Percentiles rank a stretch among this genome's conserved stretches.
Conservation (phyloP, 2,113 vertebrate species). For the Procavia capensis region DNA sequence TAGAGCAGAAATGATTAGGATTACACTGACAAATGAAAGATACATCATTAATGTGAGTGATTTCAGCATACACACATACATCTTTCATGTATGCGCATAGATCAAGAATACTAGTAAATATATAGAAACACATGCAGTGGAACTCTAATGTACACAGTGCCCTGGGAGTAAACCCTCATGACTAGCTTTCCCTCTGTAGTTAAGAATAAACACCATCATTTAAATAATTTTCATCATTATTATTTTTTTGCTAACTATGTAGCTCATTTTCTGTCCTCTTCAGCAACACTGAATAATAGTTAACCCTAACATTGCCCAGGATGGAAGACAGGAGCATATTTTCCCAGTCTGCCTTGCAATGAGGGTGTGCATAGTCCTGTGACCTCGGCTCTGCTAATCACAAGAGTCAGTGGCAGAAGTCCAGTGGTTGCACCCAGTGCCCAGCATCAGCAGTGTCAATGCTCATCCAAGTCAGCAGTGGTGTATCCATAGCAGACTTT, state of each 20-base stretch:
- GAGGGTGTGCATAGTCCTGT: not conserved
- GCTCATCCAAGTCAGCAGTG: not conserved
- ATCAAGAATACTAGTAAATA: not conserved
- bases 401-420: not conserved
- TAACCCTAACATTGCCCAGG: not conserved
- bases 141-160: not conserved
- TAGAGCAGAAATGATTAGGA: not conserved
- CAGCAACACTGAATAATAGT: not conserved
- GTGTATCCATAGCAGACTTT: not conserved
- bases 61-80: not conserved
- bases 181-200: not conserved
- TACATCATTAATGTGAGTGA: not conserved
- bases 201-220: not conserved
- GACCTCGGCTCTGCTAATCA: not conserved
- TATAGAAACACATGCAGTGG: not conserved
- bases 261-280: not conserved
- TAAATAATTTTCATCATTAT: not conserved
- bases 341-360: not conserved
- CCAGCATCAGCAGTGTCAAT: not conserved
- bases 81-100: not conserved
- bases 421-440: not conserved
- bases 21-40: not conserved
- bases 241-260: not conserved
- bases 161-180: not conserved
- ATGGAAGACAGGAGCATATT: not conserved